Conservation (phyloP, 2,797 vertebrate genomes). For the Distichodus sexfasciatus region DNA sequence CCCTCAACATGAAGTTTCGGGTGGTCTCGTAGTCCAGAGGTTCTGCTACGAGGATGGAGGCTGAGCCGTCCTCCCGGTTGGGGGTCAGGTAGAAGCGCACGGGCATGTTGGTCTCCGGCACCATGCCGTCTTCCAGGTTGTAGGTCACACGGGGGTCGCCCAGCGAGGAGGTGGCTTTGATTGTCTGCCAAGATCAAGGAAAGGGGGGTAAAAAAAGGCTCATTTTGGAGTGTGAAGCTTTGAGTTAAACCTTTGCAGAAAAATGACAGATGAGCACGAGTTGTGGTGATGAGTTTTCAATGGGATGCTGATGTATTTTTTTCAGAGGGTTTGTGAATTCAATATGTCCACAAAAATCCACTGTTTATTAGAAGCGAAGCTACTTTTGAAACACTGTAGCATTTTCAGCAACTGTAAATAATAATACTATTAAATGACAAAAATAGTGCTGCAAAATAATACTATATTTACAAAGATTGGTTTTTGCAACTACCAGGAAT, state of each 20-base stretch:
- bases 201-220: conserved; percentile 6
- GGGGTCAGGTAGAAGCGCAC: conserved; percentile 86
- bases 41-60: conserved; percentile 85
- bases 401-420: too few species aligned
- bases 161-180: conserved; percentile 80
- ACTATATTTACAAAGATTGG: too few species aligned
- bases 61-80: conserved; percentile 85
- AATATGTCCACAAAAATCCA: background rate
- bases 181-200: conserved; percentile 66
- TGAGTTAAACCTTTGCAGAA: background rate
- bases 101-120: conserved; percentile 88
- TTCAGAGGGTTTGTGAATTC: too few species aligned
- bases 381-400: too few species aligned
- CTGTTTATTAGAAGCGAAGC: too few species aligned
- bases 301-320: too few species aligned
- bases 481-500: too few species aligned
- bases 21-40: conserved; percentile 86
- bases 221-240: background rate
- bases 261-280: background rate
- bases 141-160: conserved; percentile 87
- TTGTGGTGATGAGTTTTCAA: too few species aligned
- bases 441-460: too few species aligned
- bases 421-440: too few species aligned
- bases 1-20: conserved; percentile 79
- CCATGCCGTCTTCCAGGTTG: conserved; percentile 85